phyloP scores from a whole-genome alignment of 2,888 invertebrate species.

The Chymomyza caudatula region DNA sequence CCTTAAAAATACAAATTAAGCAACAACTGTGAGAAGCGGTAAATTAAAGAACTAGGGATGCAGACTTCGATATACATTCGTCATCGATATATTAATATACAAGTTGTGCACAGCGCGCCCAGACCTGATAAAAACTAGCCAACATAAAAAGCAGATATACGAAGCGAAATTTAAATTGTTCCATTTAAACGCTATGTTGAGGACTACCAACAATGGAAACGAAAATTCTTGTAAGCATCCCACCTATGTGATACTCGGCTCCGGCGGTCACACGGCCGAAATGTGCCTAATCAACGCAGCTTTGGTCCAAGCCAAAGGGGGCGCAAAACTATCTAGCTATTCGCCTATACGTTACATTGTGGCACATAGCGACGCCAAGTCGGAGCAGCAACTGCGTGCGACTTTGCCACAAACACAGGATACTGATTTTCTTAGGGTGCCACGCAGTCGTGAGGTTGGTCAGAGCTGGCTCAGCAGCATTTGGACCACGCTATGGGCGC shows the following conservation, averaged over 20 bases:
- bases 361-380: conserved; percentile 88
- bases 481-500: conserved; percentile 86
- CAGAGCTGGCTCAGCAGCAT: conserved; percentile 91
- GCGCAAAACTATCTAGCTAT: neutral
- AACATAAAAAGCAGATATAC: too few relatives aligned
- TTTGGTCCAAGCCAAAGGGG: conserved; percentile 74
- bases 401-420: too few relatives aligned
- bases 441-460: conserved; percentile 91
- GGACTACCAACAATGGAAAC: too few relatives aligned
- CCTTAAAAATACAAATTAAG: too few relatives aligned
- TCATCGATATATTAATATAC: too few relatives aligned
- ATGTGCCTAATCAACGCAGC: conserved; percentile 86
- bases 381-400: conserved; percentile 83
- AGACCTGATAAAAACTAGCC: too few relatives aligned
- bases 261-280: conserved; percentile 91
- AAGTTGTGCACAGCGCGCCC: too few relatives aligned
- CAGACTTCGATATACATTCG: too few relatives aligned
- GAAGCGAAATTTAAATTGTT: too few relatives aligned
- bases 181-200: too few relatives aligned
- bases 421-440: conserved; percentile 81
- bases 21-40: too few relatives aligned
- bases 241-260: conserved; percentile 75
- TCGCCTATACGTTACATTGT: conserved; percentile 85
- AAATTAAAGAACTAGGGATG: too few relatives aligned
- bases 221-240: conserved; percentile 27